A percentile compares a stretch with the other conserved stretches of the same genome.
phyloP scores from a whole-genome alignment of 2,888 invertebrate genomes.

The Chaetoderma sp. region DNA sequence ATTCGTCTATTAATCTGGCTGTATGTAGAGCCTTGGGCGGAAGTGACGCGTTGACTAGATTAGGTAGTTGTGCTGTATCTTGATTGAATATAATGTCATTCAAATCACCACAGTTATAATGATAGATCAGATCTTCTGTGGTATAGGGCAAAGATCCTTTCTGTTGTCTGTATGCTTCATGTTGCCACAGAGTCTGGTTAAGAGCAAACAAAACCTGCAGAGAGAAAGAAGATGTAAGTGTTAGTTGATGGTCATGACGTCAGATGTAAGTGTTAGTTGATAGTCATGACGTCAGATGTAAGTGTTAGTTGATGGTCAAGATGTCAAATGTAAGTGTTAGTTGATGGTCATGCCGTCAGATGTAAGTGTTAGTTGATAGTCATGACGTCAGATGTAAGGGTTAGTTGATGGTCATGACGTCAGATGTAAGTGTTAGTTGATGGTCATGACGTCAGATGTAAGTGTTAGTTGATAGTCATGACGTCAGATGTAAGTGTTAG shows the following conservation, averaged over 20 bases:
- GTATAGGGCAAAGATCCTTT: slow-evolving; percentile 52
- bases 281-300: no score
- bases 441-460: no score
- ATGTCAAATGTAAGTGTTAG: background rate
- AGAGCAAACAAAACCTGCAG: slow-evolving; percentile 71
- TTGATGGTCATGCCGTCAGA: no score
- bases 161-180: slow-evolving; percentile 65
- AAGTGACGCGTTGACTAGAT: slow-evolving; percentile 63
- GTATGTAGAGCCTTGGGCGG: slow-evolving; percentile 55
- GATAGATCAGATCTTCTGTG: slow-evolving; percentile 70
- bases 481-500: no score
- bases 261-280: background rate
- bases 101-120: slow-evolving; percentile 72
- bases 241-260: no score
- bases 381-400: no score
- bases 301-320: no score
- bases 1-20: slow-evolving; percentile 69
- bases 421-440: no score
- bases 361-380: no score
- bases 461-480: no score
- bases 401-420: no score
- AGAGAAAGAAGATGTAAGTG: background rate
- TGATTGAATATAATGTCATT: slow-evolving; percentile 69
- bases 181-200: slow-evolving; percentile 70
- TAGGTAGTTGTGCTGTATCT: slow-evolving; percentile 64